These are phyloP conservation scores for Solen grandis DNA, from an alignment of 1,140 invertebrate genomes.

Conservation along the genomic window DNA sequence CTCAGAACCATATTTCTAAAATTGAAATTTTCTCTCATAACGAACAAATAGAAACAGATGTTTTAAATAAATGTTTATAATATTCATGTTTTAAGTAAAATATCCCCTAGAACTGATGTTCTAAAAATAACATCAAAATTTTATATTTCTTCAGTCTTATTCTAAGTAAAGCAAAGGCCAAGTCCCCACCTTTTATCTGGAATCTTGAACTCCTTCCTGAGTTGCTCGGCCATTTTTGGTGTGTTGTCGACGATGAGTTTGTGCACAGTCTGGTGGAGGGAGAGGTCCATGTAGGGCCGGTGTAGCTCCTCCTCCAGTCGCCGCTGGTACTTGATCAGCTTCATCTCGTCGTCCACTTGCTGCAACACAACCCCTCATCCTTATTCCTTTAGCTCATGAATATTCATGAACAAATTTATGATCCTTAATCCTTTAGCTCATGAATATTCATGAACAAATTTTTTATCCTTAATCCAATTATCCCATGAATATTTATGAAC, in stretches of 20 bases:
- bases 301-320: conserved; percentile 88
- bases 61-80: no score
- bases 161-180: not conserved
- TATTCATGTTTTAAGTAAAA: no score
- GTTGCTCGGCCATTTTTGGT: conserved; percentile 92
- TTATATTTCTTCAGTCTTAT: not conserved
- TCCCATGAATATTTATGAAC: no score
- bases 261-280: conserved; percentile 93
- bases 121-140: not conserved
- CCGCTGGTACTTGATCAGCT: conserved; percentile 85
- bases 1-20: no score
- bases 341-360: conserved; percentile 81
- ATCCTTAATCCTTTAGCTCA: no score
- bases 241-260: conserved; percentile 88
- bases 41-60: no score
- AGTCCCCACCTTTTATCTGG: conserved; percentile 90
- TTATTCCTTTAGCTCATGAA: no score
- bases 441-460: no score
- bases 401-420: no score
- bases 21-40: no score
- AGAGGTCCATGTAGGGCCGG: conserved; percentile 85
- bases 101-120: not conserved
- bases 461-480: no score
- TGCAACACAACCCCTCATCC: no score
- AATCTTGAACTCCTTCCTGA: conserved; percentile 94